phyloP scores from a whole-genome alignment of 2,888 invertebrate species.

The Xylophagus ater region DNA sequence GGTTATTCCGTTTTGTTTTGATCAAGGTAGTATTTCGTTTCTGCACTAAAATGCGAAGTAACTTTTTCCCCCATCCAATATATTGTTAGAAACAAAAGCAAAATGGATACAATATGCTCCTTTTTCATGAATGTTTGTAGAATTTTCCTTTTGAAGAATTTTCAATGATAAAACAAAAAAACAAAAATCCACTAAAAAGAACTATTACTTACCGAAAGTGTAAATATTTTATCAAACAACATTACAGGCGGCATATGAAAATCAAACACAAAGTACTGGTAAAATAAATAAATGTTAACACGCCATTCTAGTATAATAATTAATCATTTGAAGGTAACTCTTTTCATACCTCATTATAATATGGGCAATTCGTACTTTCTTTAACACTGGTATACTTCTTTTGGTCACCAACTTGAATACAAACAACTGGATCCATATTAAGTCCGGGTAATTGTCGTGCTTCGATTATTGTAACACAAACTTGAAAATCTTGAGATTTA shows the following conservation, averaged over 20 bases:
- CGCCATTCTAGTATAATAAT: no score
- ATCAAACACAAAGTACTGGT: constrained; percentile 90
- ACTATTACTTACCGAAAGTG: constrained; percentile 66
- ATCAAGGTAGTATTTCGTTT: constrained; percentile 1
- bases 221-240: constrained; percentile 87
- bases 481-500: constrained; percentile 73
- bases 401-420: constrained; percentile 77
- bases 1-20: no score
- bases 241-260: constrained; percentile 86
- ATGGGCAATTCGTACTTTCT: constrained; percentile 90
- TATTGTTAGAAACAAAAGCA: no score
- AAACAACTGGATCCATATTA: constrained; percentile 88
- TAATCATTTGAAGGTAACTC: no score
- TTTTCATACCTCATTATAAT: constrained; percentile 87
- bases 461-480: constrained; percentile 77
- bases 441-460: constrained; percentile 80
- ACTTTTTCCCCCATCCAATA: no score
- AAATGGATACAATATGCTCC: no score
- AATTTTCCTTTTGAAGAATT: no score
- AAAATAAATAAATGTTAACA: constrained; percentile 30
- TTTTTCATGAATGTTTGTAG: no score
- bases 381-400: constrained; percentile 84
- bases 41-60: no score
- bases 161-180: no score
- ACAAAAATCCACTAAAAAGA: background rate